Evolutionary conservation across 2,888 invertebrate species (phyloP).

Genomic region (Tachina grossa): DNA sequence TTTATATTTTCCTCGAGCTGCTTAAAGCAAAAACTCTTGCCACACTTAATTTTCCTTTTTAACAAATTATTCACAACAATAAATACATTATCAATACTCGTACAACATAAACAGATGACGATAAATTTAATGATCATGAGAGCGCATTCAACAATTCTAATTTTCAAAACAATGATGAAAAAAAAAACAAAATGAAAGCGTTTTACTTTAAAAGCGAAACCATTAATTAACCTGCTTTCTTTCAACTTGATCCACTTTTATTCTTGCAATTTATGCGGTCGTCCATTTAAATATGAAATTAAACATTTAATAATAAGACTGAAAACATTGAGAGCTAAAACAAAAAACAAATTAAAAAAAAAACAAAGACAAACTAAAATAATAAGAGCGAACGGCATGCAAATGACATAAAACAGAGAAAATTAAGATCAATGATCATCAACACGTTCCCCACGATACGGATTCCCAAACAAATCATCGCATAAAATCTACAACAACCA

Average conservation of each 20-base stretch:
- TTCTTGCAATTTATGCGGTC: slow-evolving; percentile 48
- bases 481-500: slow-evolving; percentile 15
- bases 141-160: slow-evolving; percentile 28
- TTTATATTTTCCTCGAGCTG: no score
- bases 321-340: slow-evolving; percentile 6
- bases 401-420: slow-evolving; percentile 61
- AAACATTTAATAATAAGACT: slow-evolving; percentile 55
- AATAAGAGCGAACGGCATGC: slow-evolving; percentile 24
- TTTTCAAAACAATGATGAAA: slow-evolving; percentile 15
- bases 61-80: no score
- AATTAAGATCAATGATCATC: slow-evolving; percentile 62
- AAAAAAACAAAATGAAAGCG: slow-evolving; percentile 26
- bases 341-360: background rate
- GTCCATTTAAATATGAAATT: slow-evolving; percentile 61
- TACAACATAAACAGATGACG: slow-evolving; percentile 8
- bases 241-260: slow-evolving; percentile 66
- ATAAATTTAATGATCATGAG: slow-evolving; percentile 31
- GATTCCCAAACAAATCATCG: slow-evolving; percentile 33
- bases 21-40: no score
- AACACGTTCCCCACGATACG: slow-evolving; percentile 44
- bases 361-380: slow-evolving; percentile 13
- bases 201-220: slow-evolving; percentile 52
- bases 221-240: slow-evolving; percentile 68
- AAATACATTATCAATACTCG: no score
- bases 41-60: no score